Evolutionary conservation across 2,113 vertebrate genomes (phyloP).

Genomic region (Rhinopithecus roxellana): DNA sequence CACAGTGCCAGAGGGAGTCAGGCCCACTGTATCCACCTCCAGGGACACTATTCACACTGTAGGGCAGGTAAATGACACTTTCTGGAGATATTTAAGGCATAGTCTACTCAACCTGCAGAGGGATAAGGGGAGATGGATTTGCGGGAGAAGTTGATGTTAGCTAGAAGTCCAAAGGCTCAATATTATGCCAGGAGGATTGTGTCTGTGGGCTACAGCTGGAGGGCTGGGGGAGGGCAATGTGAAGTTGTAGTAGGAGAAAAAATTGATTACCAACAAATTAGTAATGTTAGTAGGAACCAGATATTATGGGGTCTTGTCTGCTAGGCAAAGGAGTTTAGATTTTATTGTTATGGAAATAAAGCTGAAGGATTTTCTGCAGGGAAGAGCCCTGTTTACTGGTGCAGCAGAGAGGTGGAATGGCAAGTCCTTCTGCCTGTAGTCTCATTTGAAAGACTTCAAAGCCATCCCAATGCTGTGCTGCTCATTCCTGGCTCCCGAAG

Average conservation of each 20-base stretch:
- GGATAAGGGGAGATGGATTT: background rate
- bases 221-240: background rate
- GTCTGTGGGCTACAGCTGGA: background rate
- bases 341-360: background rate
- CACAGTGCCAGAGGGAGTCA: rapidly evolving
- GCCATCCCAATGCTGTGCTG: background rate
- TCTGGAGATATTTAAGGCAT: background rate
- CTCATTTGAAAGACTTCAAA: background rate
- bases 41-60: too few relatives aligned
- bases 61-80: background rate
- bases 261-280: background rate
- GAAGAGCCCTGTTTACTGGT: background rate
- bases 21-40: background rate
- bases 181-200: background rate
- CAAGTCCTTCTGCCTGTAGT: background rate
- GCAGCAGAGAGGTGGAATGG: background rate
- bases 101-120: background rate
- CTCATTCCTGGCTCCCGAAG: background rate
- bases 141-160: background rate
- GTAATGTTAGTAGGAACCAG: background rate
- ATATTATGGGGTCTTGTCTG: background rate
- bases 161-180: background rate
- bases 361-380: background rate
- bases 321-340: background rate
- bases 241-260: background rate